Evolutionary conservation across 2,113 vertebrate genomes (phyloP), one percentile per base, ranked within the genome.

Genomic region (Asarcornis scutulata): DNA sequence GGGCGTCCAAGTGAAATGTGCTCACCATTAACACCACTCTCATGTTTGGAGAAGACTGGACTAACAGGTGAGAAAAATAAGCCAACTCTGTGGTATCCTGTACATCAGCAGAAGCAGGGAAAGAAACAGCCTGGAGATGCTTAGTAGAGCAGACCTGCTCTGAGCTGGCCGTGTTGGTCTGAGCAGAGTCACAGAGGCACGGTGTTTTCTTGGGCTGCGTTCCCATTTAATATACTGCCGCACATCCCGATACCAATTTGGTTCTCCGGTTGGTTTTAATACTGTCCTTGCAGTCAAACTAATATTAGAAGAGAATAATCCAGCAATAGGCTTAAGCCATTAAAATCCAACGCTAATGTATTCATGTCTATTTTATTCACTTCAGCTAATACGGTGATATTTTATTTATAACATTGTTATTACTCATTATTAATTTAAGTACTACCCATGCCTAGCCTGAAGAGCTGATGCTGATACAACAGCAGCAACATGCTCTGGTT

Each of bases 381-480:
- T 71, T 90, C 25, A 58, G 82, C 69, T 86, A 95, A 64, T 44
- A 67, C 0, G 1, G 63, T 59, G 73, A 77, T 87, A 74, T 80
- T 96, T 96, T 96, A 94, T 90, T 94, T 81, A 88, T 83, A 78
- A 63, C 77, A 88, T 50, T 86, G 71, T 78, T 86, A 88, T 75
- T 91, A 53, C 67, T 75, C 58, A 64, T 77, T 83, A 88, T 67
- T 93, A 85, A 92, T 89, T 91, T 60, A 94, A 83, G 74, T n/a
- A 32, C 84, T 73, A 34, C 15, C 23, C n/a, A 5, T 29, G 53
- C 27, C 52, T 59, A 25, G 63, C 46, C 46, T 58, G 76, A 75
- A 68, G 59, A 78, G 58, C 62, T 82, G 44, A 0, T 40, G 34
- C 3, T 53, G n/a, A 21, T 18, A 40, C 29, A 56, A 52, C 18